Evolutionary conservation across 30 jellyfish, hydroid and myxozoan genomes (phyloP).

Genomic region (Mastigias papua): DNA sequence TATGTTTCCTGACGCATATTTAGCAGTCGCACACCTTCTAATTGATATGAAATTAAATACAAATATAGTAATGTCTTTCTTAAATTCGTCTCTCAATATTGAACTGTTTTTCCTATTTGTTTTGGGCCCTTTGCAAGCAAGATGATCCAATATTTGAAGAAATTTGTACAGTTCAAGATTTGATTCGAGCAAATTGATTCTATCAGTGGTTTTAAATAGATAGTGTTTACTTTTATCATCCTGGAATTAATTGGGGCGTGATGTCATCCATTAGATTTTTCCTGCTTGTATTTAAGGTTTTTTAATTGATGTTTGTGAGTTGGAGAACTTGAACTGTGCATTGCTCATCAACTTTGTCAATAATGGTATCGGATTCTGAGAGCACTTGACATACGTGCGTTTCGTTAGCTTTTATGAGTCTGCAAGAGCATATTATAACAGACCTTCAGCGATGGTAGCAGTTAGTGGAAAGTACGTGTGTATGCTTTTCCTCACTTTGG

Average conservation of each 20-base stretch:
- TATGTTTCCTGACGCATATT: too few relatives aligned
- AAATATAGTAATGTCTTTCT: background rate
- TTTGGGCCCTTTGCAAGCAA: background rate
- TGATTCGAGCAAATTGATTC: background rate
- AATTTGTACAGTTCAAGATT: background rate
- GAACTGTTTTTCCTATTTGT: background rate
- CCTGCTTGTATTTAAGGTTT: background rate
- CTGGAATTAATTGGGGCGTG: background rate
- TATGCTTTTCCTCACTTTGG: too few relatives aligned
- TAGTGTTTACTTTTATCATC: background rate
- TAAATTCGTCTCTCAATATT: background rate
- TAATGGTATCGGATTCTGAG: background rate
- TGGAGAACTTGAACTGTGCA: background rate
- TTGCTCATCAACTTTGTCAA: background rate
- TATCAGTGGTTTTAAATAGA: background rate
- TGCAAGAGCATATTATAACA: too few relatives aligned
- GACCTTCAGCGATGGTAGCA: too few relatives aligned
- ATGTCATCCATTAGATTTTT: background rate
- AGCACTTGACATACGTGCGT: too few relatives aligned
- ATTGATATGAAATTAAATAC: background rate
- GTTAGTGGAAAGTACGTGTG: too few relatives aligned
- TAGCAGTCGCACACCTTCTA: too few relatives aligned
- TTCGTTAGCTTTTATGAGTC: too few relatives aligned
- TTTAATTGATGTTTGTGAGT: background rate
- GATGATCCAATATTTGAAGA: background rate